Conservation (phyloP, 2,888 invertebrate genomes). For the Nemotelus nigrinus region DNA sequence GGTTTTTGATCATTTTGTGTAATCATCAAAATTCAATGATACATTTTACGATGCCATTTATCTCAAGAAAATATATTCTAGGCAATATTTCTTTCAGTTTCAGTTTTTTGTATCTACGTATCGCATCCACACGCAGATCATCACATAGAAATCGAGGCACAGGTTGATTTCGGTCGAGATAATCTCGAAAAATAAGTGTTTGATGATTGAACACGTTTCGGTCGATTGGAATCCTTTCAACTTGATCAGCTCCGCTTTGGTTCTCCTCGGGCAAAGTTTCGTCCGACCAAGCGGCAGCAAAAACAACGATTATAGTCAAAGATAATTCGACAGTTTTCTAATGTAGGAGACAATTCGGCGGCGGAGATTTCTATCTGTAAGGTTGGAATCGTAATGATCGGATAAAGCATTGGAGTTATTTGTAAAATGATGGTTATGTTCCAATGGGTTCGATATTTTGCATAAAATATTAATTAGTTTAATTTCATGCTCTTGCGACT, state of each 20-base stretch:
- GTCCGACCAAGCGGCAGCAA: no score
- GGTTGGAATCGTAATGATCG: constrained; percentile 20
- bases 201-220: constrained; percentile 17
- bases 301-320: no score
- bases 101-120: not conserved
- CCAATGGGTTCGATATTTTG: constrained; percentile 8
- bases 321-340: not conserved
- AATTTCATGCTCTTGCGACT: constrained; percentile 10
- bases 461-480: constrained; percentile 34
- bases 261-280: no score
- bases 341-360: constrained; percentile 26
- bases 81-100: constrained; percentile 12
- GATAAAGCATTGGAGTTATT: constrained; percentile 4
- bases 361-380: constrained; percentile 35
- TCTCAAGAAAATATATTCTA: constrained; percentile 16
- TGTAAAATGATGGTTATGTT: not conserved
- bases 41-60: constrained; percentile 37
- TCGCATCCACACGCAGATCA: constrained; percentile 6
- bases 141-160: constrained; percentile 6
- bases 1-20: constrained; percentile 10
- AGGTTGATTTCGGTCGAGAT: constrained; percentile 28
- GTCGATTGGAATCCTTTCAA: constrained; percentile 13
- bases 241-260: not conserved
- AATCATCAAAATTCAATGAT: constrained; percentile 34
- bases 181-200: constrained; percentile 16